Evolutionary conservation across 1,140 invertebrate species (phyloP), one percentile per base, ranked within the genome.

Genomic region (Drosophila ficusphila): DNA sequence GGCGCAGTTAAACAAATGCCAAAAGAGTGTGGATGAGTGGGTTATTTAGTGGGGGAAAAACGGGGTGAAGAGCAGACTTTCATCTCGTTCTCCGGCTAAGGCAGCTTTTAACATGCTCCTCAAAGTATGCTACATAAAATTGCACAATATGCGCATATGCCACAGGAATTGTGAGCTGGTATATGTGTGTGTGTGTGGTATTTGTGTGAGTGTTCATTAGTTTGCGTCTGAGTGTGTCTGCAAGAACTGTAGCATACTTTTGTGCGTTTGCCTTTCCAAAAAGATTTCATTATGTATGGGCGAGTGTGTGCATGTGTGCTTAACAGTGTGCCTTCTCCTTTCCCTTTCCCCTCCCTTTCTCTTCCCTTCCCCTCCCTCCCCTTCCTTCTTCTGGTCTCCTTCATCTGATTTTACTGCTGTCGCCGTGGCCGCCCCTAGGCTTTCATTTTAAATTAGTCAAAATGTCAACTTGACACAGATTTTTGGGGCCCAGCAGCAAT

Each of bases 391-490:
- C 48, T 23, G 23, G n/a, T n/a, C 31, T 14, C 4, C 68, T 25
- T 38, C 39, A 14, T 51, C 33, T 49, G 27, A 11, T 11, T 44
- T 38, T 33, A 23, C 29, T 54, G 54, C 48, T 31, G n/a, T 11
- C 23, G 49, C 48, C 48, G 29, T 58, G 54, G 64, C 52, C 53
- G 39, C 54, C 34, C 33, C 25, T 23, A 53, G 56, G 64, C 56
- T 47, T 60, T 70, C 79, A 61, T 85, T 67, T 85, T 70, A 89
- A 89, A 89, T 89, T 89, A 89, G 85, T 79, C 68, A 85, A 85
- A 89, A 89, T 71, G 85, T 89, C 79, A 89, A 89, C 85, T 89
- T 89, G 85, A 89, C 85, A 89, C 76, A 85, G 76, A 85, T 85
- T 86, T 83, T 54, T 38, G 46, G 29, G 39, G 31, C 21, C 74